Evolutionary conservation across 2,113 vertebrate species (phyloP), one percentile per base, ranked within the genome.

Genomic region (Empidonax alnorum): DNA sequence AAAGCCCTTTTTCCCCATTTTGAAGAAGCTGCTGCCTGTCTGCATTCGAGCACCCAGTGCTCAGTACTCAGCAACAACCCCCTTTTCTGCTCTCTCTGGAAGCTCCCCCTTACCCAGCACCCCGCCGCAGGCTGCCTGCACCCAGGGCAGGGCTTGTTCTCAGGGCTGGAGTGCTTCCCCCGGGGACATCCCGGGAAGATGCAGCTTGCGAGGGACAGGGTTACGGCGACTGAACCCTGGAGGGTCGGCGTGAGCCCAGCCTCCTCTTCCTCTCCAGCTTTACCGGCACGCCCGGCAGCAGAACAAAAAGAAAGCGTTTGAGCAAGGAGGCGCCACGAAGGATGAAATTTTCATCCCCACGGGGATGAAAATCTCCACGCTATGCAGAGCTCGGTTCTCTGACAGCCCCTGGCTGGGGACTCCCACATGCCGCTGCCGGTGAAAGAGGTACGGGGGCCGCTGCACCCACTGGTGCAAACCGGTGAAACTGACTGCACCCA

Each of bases 71-170:
- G 11, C 22, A 35, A 28, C 72, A 39, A 1, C 6, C 7, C 8
- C 2, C 8, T 53, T 16, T 30, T 35, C 53, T 61, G 66, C 28
- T 46, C 22, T 18, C 12, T 37, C 22, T 19, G 15, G 23, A 16
- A 39, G 7, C 22, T 59, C 24, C 33, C 25, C 10, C 53, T 72
- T 9, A 9, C 25, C 24, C 59, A 21, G 28, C 4, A 7, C 3
- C 2, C 18, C 23, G 3, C 14, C 1, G 1, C 1, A 7, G 52
- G 3, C 18, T 23, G 61, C 42, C 35, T 12, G 35, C 15, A 49
- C 8, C 14, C 3, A 3, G 37, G 9, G 5, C 37, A 49, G 46
- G 42, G 19, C 1, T 14, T 15, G 24, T 31, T 76, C 27, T 66
- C 46, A 41, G 23, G 27, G 33, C 30, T 17, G 65, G 19, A 21